Evolutionary conservation across 2,113 vertebrate species (phyloP).

Genomic region (Zosterops borbonicus): DNA sequence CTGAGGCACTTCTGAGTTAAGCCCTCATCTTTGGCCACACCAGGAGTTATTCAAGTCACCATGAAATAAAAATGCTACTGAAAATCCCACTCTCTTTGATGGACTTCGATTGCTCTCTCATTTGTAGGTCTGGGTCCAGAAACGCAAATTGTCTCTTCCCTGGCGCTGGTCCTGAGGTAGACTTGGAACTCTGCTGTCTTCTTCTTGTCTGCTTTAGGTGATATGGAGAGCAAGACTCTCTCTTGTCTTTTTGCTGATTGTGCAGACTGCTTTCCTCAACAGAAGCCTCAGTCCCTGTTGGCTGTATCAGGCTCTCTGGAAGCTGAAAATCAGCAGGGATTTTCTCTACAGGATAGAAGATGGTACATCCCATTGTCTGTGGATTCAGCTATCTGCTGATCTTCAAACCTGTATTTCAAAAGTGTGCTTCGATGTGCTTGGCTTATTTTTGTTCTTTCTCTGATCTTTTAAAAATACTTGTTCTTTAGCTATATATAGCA

Average conservation of each 20-base stretch:
- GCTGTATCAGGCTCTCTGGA: background rate
- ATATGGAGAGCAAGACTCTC: background rate
- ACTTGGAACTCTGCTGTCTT: background rate
- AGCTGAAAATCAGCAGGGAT: background rate
- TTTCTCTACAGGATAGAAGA: background rate
- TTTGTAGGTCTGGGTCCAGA: background rate
- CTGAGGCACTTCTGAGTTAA: background rate
- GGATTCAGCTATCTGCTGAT: background rate
- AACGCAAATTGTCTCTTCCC: background rate
- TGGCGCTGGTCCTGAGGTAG: background rate
- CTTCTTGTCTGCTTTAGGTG: background rate
- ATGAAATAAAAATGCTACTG: background rate
- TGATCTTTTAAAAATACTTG: background rate
- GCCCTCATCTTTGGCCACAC: background rate
- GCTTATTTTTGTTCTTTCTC: background rate
- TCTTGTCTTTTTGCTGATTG: background rate
- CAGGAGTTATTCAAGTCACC: background rate
- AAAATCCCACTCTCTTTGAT: background rate
- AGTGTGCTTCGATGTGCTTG: background rate
- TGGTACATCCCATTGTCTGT: background rate
- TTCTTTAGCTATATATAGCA: slow-evolving; percentile 42
- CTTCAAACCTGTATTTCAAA: background rate
- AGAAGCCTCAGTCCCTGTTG: rapidly evolving
- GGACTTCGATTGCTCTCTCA: background rate
- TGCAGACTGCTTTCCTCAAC: background rate